Evolutionary conservation across 2,113 vertebrate genomes (phyloP).

Genomic region (Stercorarius parasiticus): DNA sequence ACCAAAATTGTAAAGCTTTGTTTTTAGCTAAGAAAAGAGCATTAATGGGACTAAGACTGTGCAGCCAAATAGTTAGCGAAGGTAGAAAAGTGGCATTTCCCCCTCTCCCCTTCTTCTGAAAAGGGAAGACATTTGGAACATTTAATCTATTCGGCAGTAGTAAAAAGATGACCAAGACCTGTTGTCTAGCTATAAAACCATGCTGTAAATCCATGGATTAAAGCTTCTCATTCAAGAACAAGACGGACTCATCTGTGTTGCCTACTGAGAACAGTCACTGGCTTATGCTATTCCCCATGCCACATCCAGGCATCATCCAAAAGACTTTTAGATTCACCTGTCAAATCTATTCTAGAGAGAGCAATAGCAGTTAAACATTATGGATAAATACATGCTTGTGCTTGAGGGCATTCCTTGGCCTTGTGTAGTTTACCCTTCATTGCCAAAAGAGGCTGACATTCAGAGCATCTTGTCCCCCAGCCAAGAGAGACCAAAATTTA

Average conservation of each 20-base stretch:
- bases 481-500: background rate
- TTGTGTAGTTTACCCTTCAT: background rate
- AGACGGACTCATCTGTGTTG: background rate
- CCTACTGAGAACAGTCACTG: background rate
- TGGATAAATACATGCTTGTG: background rate
- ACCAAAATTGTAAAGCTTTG: background rate
- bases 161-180: background rate
- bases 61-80: background rate
- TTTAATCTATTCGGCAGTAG: background rate
- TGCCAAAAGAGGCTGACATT: background rate
- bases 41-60: background rate
- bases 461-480: background rate
- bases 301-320: background rate
- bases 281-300: background rate
- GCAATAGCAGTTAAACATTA: background rate
- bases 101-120: background rate
- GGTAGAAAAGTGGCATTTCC: background rate
- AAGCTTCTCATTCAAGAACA: background rate
- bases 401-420: background rate
- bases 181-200: background rate
- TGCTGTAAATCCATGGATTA: background rate
- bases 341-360: background rate
- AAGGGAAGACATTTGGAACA: background rate
- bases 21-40: background rate
- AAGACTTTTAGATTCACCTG: background rate